phyloP scores from a whole-genome alignment of 2,888 invertebrate genomes.

The Crocallis elinguaria region DNA sequence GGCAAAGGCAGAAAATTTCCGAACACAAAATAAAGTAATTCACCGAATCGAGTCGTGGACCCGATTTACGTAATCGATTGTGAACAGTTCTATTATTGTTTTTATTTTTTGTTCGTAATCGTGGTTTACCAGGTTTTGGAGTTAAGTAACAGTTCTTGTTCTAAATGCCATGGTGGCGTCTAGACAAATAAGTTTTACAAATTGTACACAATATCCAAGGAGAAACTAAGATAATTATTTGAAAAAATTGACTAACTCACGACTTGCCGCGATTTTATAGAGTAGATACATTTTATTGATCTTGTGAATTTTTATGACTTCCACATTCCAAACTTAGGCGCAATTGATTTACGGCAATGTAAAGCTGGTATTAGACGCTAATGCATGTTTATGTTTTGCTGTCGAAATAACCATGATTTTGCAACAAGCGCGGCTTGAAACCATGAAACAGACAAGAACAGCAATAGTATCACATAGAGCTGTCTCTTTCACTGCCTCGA shows the following conservation, averaged over 20 bases:
- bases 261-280: constrained; percentile 1
- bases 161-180: constrained; percentile 32
- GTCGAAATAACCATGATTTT: no score
- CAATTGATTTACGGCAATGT: not conserved
- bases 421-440: no score
- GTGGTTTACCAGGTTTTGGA: constrained; percentile 48
- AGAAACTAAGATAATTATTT: constrained; percentile 19
- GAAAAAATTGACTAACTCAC: constrained; percentile 17
- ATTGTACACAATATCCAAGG: constrained; percentile 24
- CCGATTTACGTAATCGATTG: constrained; percentile 62
- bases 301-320: constrained; percentile 2
- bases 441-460: no score
- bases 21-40: constrained; percentile 42
- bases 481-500: no score
- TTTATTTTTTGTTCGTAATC: constrained; percentile 48
- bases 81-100: constrained; percentile 51
- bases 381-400: not conserved
- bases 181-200: constrained; percentile 34
- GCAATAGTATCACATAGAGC: no score
- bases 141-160: constrained; percentile 49
- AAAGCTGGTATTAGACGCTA: not conserved
- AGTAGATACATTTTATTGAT: constrained; percentile 13
- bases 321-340: not conserved
- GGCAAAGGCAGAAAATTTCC: constrained; percentile 36
- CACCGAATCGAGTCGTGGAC: constrained; percentile 51